Percentiles rank a stretch among this genome's conserved stretches.
Evolutionary conservation across 2,888 invertebrate genomes (phyloP).

Genomic region (Plagiodera versicolora): DNA sequence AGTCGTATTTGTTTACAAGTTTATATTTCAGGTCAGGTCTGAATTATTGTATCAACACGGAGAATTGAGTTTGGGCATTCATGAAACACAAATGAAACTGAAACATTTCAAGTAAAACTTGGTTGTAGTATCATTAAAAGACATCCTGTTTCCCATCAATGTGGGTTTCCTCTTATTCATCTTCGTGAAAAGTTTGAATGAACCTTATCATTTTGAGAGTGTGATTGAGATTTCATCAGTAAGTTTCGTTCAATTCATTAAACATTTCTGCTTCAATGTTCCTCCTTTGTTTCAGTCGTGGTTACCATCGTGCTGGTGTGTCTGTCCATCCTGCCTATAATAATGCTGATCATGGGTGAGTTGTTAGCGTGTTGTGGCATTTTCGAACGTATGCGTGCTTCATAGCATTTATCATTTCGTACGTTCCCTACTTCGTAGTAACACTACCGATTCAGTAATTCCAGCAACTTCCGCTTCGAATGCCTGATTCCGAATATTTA

Average conservation of each 20-base stretch:
- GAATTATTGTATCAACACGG: no score
- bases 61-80: no score
- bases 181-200: no score
- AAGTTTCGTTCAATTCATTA: background rate
- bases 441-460: constrained; percentile 11
- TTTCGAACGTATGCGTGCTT: constrained; percentile 32
- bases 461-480: background rate
- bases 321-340: constrained; percentile 69
- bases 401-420: constrained; percentile 32
- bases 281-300: constrained; percentile 59
- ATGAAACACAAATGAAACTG: no score
- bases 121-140: no score
- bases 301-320: constrained; percentile 71
- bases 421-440: background rate
- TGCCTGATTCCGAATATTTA: constrained; percentile 5
- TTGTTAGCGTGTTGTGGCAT: constrained; percentile 33
- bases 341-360: constrained; percentile 81
- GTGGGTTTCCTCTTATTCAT: no score
- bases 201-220: no score
- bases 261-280: background rate
- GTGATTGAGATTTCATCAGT: no score
- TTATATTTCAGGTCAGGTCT: no score
- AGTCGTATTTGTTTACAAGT: no score
- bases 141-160: no score
- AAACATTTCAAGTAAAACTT: no score